Percentiles rank a stretch among this genome's conserved stretches.
Evolutionary conservation across 2,888 invertebrate genomes (phyloP).

Genomic region (Anorthoa munda): DNA sequence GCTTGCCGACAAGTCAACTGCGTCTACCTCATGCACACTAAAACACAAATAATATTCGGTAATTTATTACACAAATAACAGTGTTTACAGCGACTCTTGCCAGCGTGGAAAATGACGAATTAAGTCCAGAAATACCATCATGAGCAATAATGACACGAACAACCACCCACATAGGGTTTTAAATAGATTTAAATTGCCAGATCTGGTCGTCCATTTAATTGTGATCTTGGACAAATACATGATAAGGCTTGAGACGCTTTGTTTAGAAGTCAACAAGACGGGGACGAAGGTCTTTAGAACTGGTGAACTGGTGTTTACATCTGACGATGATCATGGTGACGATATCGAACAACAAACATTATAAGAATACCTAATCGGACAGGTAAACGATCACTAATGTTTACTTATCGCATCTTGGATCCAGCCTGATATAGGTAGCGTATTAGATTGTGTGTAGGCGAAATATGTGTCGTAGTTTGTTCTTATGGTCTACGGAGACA

Average conservation of each 20-base stretch:
- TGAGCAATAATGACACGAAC: constrained; percentile 77
- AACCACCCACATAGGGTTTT: constrained; percentile 76
- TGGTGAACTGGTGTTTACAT: constrained; percentile 66
- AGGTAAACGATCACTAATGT: constrained; percentile 45
- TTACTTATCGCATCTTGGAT: constrained; percentile 28
- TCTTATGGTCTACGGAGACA: not conserved
- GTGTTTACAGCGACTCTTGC: constrained; percentile 74
- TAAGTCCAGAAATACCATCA: constrained; percentile 73
- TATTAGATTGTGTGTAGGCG: not conserved
- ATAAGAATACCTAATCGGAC: constrained; percentile 71
- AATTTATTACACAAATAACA: constrained; percentile 65
- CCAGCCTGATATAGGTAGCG: not conserved
- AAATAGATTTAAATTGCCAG: constrained; percentile 74
- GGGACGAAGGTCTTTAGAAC: constrained; percentile 60
- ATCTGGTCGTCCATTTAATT: constrained; percentile 48
- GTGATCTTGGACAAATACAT: constrained; percentile 41
- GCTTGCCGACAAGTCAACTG: constrained; percentile 66
- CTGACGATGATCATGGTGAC: constrained; percentile 50
- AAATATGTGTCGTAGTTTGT: not conserved
- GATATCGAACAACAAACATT: constrained; percentile 62
- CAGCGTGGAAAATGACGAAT: constrained; percentile 79
- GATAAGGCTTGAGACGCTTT: constrained; percentile 27
- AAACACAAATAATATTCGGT: constrained; percentile 63
- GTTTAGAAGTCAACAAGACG: constrained; percentile 46
- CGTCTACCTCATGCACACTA: constrained; percentile 59